Evolutionary conservation across 35 echinoderm and acorn worm genomes (phyloP).

Genomic region (Heliocidaris erythrogramma): DNA sequence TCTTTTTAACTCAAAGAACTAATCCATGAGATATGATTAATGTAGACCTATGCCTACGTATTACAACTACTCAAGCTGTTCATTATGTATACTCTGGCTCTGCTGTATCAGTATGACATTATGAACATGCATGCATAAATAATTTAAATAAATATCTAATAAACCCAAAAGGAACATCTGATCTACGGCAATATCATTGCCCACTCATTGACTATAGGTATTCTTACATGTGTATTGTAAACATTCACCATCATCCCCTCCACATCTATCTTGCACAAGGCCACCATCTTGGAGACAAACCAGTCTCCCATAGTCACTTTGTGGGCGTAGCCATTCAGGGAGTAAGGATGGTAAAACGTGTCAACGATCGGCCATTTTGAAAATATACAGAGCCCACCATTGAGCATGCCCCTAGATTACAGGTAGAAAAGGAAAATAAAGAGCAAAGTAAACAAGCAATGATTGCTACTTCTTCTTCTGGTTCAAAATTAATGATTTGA

Average conservation of each 20-base stretch:
- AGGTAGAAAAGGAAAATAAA: constrained; percentile 1
- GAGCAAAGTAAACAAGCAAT: background rate
- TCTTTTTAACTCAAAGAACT: too few species aligned
- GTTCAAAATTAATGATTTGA: background rate
- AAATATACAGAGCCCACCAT: constrained; percentile 78
- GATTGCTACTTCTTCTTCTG: too few species aligned
- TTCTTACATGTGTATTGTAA: constrained; percentile 92
- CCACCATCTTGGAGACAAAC: constrained; percentile 83
- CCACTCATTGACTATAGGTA: background rate
- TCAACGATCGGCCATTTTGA: constrained; percentile 90
- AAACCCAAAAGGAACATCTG: too few species aligned
- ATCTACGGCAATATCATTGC: too few species aligned
- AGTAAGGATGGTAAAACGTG: constrained; percentile 48
- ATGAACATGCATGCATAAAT: too few species aligned
- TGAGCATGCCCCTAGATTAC: constrained; percentile 62
- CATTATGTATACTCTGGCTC: too few species aligned
- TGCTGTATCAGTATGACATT: too few species aligned
- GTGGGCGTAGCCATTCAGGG: constrained; percentile 84
- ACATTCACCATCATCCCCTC: constrained; percentile 73
- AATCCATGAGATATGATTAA: too few species aligned
- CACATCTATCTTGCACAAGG: constrained; percentile 70
- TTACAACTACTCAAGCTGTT: too few species aligned
- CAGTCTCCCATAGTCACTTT: constrained; percentile 67
- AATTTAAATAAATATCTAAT: too few species aligned
- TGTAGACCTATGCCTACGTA: too few species aligned